Base-by-base conservation (phyloP, 2,113 vertebrate species). In the Micronycteris hirsuta region DNA sequence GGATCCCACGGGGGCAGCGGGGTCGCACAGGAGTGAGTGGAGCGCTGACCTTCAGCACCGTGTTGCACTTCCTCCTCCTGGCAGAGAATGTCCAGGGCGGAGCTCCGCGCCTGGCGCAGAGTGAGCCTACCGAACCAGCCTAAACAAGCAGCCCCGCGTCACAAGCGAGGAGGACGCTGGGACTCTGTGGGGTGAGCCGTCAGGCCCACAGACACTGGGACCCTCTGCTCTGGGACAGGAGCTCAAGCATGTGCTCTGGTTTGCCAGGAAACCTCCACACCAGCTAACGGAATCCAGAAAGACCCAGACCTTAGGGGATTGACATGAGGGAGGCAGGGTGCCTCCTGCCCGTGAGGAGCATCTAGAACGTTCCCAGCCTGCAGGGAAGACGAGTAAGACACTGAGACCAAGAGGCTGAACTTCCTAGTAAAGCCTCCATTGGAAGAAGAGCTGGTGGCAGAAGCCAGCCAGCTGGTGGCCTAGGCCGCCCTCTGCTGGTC, bases 401-500 rank as follows among this genome's bases (percentile, higher is more conserved):
- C 85, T 5, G 16, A 70, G 67, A 52, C 33, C 76, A 4, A 58
- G 52, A 52, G 4, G 20, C 7, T 56, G 13, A 41, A 41, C 33
- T 65, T 63, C 0, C 2, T 10, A 13, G 43, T 12, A 16, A 91
- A 84, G 41, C 0, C 45, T 88, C 43, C 8, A 10, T 13, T 20
- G 15, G 52, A 26, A 67, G 74, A 73, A 61, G 0, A 15, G 15
- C 56, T 28, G 5, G 1, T 24, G 38, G 16, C 11, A 15, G 47
- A 24, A 56, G 9, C 47, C 2, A 14, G 70, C 28, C 76, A 89
- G 97, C 17, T 2, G 36, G 26, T 63, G 94, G 96, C 81, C 95
- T 97, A n/a, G 97, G 86, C 93, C 70, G 80, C 68, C 83, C 97
- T 96, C 41, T 80, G 88, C 96, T 97, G 82, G 68, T n/a, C 16